Base-by-base conservation (phyloP, 2,888 invertebrate species). In the Trissolcus japonicus region DNA sequence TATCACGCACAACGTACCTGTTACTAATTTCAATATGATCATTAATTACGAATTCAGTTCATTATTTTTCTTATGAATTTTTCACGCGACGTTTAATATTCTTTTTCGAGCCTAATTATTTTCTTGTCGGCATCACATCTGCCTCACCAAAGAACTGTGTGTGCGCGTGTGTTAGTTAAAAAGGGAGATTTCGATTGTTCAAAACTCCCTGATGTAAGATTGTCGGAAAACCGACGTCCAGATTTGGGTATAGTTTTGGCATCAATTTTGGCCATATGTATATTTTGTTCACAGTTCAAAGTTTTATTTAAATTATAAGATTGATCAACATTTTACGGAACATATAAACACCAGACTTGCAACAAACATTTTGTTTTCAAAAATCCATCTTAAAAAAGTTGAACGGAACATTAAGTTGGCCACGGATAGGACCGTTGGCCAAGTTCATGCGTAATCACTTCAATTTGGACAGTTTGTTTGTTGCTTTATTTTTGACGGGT, bases 41-140 rank as follows among this genome's bases (percentile, higher is more conserved):
- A 76, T 76, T 76, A 77, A 77, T 77, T 77, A 77, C 72, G 60
- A 77, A 77, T 77, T 72, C 72, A 77, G 72, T 72, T 77, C 72
- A 68, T 77, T 77, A 77, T 72, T 77, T 72, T 77, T 68, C 72
- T 68, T 72, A 77, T 77, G 76, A 57, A 77, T 72, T 77, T 77
- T 77, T 72, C 76, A 77, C 76, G 76, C 76, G 68, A 77, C 63
- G 72, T 67, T 67, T 68, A 72, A 77, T 72, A 71, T 76, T 65
- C 76, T 67, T 77, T 77, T 72, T 77, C 72, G 59, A 67, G 63
- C 43, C 67, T 67, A 72, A 77, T 77, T 72, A 77, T 76, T 67
- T 75, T 72, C 71, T 76, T 56, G 48, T 57, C 40, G 41, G 46
- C 14, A 29, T 63, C 56, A 40, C 59, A 11, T 55, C 11, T 60